phyloP scores from a whole-genome alignment of 1,140 invertebrate genomes.

The Solenopsis fugax region DNA sequence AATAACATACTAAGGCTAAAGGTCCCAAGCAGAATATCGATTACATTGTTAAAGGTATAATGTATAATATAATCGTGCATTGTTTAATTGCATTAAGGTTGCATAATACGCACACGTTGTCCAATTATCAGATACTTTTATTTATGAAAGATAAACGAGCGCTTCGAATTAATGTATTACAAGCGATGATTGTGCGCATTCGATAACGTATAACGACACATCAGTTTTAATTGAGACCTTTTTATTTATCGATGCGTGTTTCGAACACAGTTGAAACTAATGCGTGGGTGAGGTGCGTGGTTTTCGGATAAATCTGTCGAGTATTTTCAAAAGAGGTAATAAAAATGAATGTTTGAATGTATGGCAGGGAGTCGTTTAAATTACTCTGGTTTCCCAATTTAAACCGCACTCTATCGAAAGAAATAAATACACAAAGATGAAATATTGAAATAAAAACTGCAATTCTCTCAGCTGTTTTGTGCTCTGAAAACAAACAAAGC shows the following conservation, averaged over 20 bases:
- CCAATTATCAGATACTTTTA: constrained; percentile 12
- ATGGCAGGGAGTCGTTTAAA: not conserved
- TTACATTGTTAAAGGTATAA: constrained; percentile 1
- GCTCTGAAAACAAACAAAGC: not conserved
- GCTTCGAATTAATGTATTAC: not conserved
- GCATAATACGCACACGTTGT: not conserved
- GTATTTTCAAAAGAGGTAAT: not conserved
- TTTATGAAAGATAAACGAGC: constrained; percentile 1
- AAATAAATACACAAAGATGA: not conserved
- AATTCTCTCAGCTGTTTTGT: not conserved
- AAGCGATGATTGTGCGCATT: not conserved
- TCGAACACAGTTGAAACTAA: not conserved
- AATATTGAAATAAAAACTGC: not conserved
- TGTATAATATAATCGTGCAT: not conserved
- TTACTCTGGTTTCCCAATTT: not conserved
- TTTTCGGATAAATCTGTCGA: constrained; percentile 1
- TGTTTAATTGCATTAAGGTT: constrained; percentile 43
- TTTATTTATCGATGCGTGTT: not conserved
- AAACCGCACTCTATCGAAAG: not conserved
- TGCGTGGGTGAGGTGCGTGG: not conserved
- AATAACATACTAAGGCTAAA: not conserved
- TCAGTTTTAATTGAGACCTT: constrained; percentile 1
- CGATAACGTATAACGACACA: not conserved
- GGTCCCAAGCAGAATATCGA: constrained; percentile 13
- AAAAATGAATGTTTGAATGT: constrained; percentile 16